These are phyloP conservation scores for Dendrolimus houi DNA, from an alignment of 2,888 invertebrate species.

Conservation along the genomic window DNA sequence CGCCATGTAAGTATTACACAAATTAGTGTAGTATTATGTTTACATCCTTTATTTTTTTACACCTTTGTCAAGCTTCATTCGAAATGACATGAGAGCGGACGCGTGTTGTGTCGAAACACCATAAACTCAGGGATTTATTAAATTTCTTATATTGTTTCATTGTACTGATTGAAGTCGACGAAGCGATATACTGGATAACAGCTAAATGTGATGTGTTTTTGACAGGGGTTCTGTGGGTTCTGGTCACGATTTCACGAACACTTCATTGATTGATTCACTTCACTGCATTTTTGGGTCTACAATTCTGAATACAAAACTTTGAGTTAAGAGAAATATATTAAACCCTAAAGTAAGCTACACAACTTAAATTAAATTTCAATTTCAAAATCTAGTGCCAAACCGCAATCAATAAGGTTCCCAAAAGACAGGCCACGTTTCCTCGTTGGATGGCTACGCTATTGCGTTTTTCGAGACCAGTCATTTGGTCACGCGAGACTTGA, in stretches of 20 bases:
- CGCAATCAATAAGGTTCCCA: no score
- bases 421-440: no score
- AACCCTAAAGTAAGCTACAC: no score
- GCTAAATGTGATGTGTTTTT: conserved; percentile 63
- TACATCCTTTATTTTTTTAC: conserved; percentile 48
- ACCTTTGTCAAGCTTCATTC: conserved; percentile 45
- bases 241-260: conserved; percentile 20
- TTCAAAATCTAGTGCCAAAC: no score
- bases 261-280: conserved; percentile 47
- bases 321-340: no score
- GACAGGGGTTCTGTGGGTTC: conserved; percentile 61
- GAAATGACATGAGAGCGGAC: conserved; percentile 38
- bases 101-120: conserved; percentile 17
- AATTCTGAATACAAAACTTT: no score
- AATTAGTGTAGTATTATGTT: conserved; percentile 69
- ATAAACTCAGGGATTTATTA: conserved; percentile 17
- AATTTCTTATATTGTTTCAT: conserved; percentile 23
- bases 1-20: conserved; percentile 58
- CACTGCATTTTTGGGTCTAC: no score
- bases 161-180: conserved; percentile 48
- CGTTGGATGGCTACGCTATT: no score
- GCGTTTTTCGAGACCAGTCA: no score
- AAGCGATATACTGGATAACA: conserved; percentile 45
- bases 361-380: no score
- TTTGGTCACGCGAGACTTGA: no score